Conservation (phyloP, 2,888 invertebrate species). For the Beris chalybata region DNA sequence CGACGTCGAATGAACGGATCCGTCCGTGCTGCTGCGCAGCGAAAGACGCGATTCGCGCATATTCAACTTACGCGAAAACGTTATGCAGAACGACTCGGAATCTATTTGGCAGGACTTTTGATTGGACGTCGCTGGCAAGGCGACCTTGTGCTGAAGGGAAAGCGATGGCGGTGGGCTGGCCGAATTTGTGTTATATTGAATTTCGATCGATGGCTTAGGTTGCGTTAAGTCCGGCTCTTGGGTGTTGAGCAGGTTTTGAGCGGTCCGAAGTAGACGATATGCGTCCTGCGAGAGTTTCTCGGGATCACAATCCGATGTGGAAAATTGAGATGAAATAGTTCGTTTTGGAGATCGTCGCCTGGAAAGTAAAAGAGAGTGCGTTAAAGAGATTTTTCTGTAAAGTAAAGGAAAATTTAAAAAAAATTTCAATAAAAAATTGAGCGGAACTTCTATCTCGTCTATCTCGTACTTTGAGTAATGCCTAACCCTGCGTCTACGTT, state of each 20-base stretch:
- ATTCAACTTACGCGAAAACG: constrained; percentile 51
- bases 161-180: constrained; percentile 27
- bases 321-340: constrained; percentile 26
- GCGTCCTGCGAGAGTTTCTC: constrained; percentile 70
- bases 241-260: constrained; percentile 65
- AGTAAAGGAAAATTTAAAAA: constrained; percentile 9
- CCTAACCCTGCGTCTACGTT: too few species aligned
- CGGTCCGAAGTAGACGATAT: constrained; percentile 65
- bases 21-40: constrained; percentile 55
- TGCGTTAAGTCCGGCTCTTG: constrained; percentile 63
- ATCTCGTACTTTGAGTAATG: too few species aligned
- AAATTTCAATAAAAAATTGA: not conserved
- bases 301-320: constrained; percentile 59
- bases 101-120: constrained; percentile 26
- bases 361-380: constrained; percentile 19
- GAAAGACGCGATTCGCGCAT: constrained; percentile 55
- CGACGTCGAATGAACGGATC: constrained; percentile 54
- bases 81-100: constrained; percentile 34
- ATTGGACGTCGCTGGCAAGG: constrained; percentile 43
- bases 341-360: constrained; percentile 41
- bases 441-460: too few species aligned
- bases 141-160: constrained; percentile 37
- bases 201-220: constrained; percentile 34
- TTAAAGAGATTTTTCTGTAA: not conserved
- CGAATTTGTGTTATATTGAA: constrained; percentile 31